Evolutionary conservation across 2,888 invertebrate species (phyloP).

Genomic region (Erebia aethiops): DNA sequence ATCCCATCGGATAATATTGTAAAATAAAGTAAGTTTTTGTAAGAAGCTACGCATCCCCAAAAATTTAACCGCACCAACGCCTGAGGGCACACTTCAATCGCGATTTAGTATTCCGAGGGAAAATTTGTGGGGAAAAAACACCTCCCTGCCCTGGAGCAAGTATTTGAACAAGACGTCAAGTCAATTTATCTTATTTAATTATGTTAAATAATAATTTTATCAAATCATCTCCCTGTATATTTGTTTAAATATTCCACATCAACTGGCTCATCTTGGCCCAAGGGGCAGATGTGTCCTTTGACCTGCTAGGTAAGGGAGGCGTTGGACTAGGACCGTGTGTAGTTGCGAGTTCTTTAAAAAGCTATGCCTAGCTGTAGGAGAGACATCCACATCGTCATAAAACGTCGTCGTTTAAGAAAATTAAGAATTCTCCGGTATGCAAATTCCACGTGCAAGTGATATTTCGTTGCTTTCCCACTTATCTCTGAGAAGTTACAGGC

Average conservation of each 20-base stretch:
- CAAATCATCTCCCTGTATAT: conserved; percentile 3
- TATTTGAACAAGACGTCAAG: conserved; percentile 34
- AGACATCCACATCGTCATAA: no score
- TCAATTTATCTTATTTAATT: conserved; percentile 28
- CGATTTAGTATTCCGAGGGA: conserved; percentile 44
- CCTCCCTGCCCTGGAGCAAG: conserved; percentile 31
- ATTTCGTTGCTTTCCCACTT: no score
- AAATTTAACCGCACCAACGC: conserved; percentile 25
- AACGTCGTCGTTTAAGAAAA: no score
- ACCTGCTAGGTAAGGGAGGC: no score
- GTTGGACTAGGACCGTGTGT: no score
- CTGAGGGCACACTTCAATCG: conserved; percentile 36
- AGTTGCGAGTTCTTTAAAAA: no score
- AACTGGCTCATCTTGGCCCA: no score
- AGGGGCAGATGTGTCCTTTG: no score
- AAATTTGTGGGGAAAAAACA: conserved; percentile 43
- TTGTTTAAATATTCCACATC: background rate
- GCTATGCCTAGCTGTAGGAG: no score
- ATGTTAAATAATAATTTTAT: conserved; percentile 20
- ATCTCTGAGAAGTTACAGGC: no score
- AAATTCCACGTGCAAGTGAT: no score
- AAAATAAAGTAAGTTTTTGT: background rate
- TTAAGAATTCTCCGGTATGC: no score
- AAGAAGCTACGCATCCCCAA: conserved; percentile 10
- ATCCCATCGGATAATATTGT: background rate